Evolutionary conservation across 2,797 vertebrate species (phyloP).

Genomic region (Sternotherus odoratus): DNA sequence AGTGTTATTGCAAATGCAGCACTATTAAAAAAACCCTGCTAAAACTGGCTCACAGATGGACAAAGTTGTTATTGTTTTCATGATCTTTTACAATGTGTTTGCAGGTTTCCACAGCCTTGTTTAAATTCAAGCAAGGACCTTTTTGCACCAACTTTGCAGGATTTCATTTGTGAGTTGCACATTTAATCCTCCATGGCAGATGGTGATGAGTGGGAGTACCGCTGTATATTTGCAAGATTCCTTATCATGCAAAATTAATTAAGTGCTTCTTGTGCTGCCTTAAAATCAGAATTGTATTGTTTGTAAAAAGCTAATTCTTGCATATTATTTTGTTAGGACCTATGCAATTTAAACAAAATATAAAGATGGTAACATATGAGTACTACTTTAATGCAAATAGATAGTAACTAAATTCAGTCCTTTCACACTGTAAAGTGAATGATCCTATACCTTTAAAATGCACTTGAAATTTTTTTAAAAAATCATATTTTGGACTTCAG

Average conservation of each 20-base stretch:
- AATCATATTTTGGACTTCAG: neutral
- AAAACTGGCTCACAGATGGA: slow-evolving; percentile 70
- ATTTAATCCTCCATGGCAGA: slow-evolving; percentile 91
- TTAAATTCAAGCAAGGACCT: slow-evolving; percentile 85
- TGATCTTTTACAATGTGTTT: slow-evolving; percentile 79
- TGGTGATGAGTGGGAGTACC: slow-evolving; percentile 92
- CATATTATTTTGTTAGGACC: slow-evolving; percentile 16
- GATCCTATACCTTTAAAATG: slow-evolving; percentile 27
- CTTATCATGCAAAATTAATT: slow-evolving; percentile 84
- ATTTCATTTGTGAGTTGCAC: slow-evolving; percentile 87
- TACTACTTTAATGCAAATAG: slow-evolving; percentile 31
- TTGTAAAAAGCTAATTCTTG: slow-evolving; percentile 57
- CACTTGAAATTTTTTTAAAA: slow-evolving; percentile 1
- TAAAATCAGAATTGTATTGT: slow-evolving; percentile 76
- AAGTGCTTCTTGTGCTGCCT: slow-evolving; percentile 76
- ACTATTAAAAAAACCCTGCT: slow-evolving; percentile 5
- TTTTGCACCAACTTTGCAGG: slow-evolving; percentile 79
- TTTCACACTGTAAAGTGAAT: neutral
- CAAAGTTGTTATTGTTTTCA: slow-evolving; percentile 78
- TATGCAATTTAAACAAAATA: neutral
- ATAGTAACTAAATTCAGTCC: neutral
- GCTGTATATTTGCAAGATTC: slow-evolving; percentile 85
- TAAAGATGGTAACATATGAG: slow-evolving; percentile 12
- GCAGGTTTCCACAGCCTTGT: slow-evolving; percentile 81
- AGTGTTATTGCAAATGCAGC: slow-evolving; percentile 41